A percentile compares a stretch with the other conserved stretches of the same genome.
Conservation (phyloP, 2,113 vertebrate genomes). For the Cottus gobio region DNA sequence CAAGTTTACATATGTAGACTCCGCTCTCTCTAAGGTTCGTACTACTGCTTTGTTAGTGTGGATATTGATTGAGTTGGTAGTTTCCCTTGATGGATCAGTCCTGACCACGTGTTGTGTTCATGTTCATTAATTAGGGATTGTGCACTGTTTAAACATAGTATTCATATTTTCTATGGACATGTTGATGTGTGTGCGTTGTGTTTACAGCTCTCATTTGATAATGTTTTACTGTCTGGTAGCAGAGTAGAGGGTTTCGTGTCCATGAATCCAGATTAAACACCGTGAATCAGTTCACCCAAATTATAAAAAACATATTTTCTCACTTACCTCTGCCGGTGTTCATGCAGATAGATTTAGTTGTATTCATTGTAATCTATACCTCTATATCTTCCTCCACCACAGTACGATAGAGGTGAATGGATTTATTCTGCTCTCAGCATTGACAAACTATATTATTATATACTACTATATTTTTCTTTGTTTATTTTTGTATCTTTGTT, state of each 20-base stretch:
- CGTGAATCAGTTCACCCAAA: not conserved
- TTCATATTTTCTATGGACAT: not conserved
- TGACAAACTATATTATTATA: not conserved
- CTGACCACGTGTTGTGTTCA: not conserved
- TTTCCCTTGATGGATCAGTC: too few species aligned
- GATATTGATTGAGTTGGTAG: not conserved
- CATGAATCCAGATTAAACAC: not conserved
- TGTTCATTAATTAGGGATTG: not conserved
- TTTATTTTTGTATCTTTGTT: not conserved
- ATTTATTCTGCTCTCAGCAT: not conserved
- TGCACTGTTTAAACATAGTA: not conserved
- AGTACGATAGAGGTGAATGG: not conserved
- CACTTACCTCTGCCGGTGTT: not conserved
- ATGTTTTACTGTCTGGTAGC: not conserved
- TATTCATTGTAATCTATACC: not conserved
- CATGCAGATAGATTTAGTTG: not conserved
- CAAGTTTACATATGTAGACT: conserved; percentile 36
- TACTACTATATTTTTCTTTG: not conserved
- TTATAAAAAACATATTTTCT: not conserved
- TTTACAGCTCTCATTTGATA: conserved; percentile 12
- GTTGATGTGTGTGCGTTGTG: not conserved
- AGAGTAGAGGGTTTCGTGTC: conserved; percentile 11
- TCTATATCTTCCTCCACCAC: not conserved
- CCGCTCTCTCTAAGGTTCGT: conserved; percentile 64
- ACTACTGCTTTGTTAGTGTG: not conserved